These are phyloP conservation scores for Parapristionchus giblindavisi DNA, from an alignment of 2,888 invertebrate genomes.

Conservation along the genomic window DNA sequence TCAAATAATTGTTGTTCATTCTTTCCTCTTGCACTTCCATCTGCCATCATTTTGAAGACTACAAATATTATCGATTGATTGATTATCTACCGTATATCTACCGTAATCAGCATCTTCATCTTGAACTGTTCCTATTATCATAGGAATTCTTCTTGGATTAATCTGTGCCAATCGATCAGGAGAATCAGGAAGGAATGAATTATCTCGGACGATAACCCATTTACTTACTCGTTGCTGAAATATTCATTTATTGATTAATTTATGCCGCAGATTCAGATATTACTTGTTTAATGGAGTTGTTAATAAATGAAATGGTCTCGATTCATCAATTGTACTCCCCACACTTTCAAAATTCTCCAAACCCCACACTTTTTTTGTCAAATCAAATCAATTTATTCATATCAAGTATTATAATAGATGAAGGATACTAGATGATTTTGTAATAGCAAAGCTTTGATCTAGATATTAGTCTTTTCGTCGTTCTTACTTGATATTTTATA, in stretches of 20 bases:
- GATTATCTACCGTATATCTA: constrained; percentile 1
- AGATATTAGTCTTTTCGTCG: no score
- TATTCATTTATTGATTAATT: no score
- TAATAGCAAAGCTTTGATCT: no score
- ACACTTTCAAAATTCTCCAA: no score
- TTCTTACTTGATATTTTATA: no score
- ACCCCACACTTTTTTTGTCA: no score
- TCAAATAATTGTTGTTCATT: constrained; percentile 27
- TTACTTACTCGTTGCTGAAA: constrained; percentile 47
- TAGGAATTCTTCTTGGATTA: constrained; percentile 53
- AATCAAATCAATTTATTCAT: no score
- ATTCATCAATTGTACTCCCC: no score
- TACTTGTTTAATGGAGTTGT: neutral
- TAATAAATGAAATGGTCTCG: no score
- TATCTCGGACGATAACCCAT: constrained; percentile 61
- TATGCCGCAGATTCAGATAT: no score
- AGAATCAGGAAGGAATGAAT: constrained; percentile 53
- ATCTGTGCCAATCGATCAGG: constrained; percentile 44
- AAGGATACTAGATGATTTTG: no score
- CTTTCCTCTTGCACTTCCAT: constrained; percentile 22
- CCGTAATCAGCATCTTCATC: constrained; percentile 61
- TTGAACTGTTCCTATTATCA: constrained; percentile 60
- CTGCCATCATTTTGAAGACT: constrained; percentile 32
- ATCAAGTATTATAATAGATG: no score
- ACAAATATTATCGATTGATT: neutral